Evolutionary conservation across 2,888 invertebrate species (phyloP), one percentile per base, ranked within the genome.

Genomic region (Saturnia japonica): DNA sequence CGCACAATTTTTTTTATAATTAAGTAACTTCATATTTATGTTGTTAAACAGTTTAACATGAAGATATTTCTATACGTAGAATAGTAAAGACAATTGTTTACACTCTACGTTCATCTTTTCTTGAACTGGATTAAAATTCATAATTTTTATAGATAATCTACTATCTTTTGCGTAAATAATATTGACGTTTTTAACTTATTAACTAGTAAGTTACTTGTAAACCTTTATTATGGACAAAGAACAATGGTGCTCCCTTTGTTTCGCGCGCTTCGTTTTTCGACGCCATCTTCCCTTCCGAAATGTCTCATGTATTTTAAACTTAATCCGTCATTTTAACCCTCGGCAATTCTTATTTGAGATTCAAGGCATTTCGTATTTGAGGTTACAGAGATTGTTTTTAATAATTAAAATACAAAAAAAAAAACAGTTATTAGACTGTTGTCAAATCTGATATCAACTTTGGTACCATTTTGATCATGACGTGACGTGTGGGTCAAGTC

Each of bases 231-330:
- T 9, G 54, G 9, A 40, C 64, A 40, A 40, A 40, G 64, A n/a
- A 40, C 40, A 40, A 64, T n/a, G n/a, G 19, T 1, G 40, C 25
- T 40, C 64, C 64, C 12, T 64, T 64, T 64, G 64, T 64, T 64
- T 64, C 40, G 40, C 64, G 64, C 64, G 40, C 40, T 64, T 40
- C 40, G 64, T 40, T 40, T 64, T 64, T 40, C 40, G 64, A 64
- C 64, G 64, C 64, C 64, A 64, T 64, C 64, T 64, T 64, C 40
- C 11, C 62, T 64, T 19, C 19, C 64, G n/a, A 40, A 40, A 64
- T 40, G 64, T 64, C 64, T 64, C 64, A 8, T 64, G 64, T 64
- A 64, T 64, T 40, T 40, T 40, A 16, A 64, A 64, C 64, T 40
- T 19, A 64, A 64, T 64, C 40, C 19, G n/a, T 64, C 64, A 64